These are phyloP conservation scores for Eristalinus aeneus DNA, from an alignment of 2,888 invertebrate genomes.

Conservation along the genomic window DNA sequence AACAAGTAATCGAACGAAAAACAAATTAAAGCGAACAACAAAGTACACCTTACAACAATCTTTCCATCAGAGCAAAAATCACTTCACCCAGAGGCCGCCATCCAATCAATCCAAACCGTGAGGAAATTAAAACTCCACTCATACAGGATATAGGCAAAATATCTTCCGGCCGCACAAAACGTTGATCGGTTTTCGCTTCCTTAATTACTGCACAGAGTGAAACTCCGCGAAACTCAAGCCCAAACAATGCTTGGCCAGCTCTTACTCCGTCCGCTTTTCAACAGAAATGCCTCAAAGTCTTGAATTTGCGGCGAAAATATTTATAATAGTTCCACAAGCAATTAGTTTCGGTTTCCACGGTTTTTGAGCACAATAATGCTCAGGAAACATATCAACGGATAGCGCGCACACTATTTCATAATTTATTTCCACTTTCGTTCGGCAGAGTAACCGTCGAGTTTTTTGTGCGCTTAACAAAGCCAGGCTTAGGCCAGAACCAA, in stretches of 20 bases:
- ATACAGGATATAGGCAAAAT: background rate
- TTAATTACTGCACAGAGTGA: background rate
- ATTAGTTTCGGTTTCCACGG: constrained; percentile 41
- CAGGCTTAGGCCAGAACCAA: constrained; percentile 23
- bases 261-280: background rate
- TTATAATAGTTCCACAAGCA: constrained; percentile 32
- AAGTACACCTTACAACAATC: no score
- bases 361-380: constrained; percentile 32
- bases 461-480: background rate
- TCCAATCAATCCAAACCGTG: background rate
- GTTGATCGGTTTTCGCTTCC: background rate
- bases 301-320: constrained; percentile 6
- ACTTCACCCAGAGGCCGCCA: background rate
- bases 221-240: background rate
- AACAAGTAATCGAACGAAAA: no score
- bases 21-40: no score
- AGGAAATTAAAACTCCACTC: background rate
- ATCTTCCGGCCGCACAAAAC: background rate
- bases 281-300: background rate
- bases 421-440: constrained; percentile 66
- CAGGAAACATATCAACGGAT: constrained; percentile 33
- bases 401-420: constrained; percentile 53
- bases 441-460: constrained; percentile 5
- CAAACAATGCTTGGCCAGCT: background rate
- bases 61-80: no score